Evolutionary conservation across 2,113 vertebrate genomes (phyloP).

Genomic region (Galeopterus variegatus): DNA sequence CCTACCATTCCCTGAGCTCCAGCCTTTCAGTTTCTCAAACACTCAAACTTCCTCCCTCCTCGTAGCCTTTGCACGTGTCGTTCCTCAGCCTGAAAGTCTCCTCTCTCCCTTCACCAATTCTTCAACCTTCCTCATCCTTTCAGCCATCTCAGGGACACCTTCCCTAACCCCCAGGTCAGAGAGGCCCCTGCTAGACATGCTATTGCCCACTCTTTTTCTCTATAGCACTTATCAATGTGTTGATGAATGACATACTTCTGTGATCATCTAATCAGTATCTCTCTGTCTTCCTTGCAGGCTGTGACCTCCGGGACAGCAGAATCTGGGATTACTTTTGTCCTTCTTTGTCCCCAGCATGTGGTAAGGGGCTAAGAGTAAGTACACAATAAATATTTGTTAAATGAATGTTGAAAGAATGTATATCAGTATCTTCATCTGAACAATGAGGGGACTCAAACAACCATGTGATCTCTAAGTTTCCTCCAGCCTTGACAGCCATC

Average conservation of each 20-base stretch:
- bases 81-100: neutral
- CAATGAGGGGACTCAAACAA: neutral
- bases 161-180: neutral
- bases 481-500: neutral
- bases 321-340: neutral
- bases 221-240: neutral
- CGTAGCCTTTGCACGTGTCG: neutral
- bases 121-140: constrained; percentile 4
- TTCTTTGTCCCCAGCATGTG: neutral
- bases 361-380: neutral
- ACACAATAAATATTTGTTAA: neutral
- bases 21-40: neutral
- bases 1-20: neutral
- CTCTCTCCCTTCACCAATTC: neutral
- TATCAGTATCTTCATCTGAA: neutral
- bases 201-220: neutral
- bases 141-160: neutral
- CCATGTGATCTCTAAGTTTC: neutral
- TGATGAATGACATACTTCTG: neutral
- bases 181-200: neutral
- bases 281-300: neutral
- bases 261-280: neutral
- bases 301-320: neutral
- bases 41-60: neutral
- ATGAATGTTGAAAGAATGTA: neutral